Conservation (phyloP, 2,113 vertebrate genomes). For the Arothron firmamentum region DNA sequence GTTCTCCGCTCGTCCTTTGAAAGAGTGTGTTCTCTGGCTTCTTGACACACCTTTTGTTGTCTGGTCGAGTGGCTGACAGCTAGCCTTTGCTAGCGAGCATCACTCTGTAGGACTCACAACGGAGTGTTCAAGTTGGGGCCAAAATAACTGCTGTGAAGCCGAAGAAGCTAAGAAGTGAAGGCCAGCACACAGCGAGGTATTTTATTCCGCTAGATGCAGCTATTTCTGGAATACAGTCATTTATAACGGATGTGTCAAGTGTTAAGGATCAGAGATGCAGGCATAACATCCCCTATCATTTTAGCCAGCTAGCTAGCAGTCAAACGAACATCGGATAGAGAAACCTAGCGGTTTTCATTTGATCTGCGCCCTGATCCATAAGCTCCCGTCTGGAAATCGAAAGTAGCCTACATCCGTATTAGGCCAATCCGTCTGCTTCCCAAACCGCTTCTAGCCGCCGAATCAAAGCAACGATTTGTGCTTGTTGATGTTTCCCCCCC, state of each 20-base stretch:
- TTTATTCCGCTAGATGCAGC: neutral
- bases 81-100: slow-evolving; percentile 43
- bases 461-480: slow-evolving; percentile 3
- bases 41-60: slow-evolving; percentile 64
- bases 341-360: slow-evolving; percentile 9
- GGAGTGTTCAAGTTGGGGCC: slow-evolving; percentile 3
- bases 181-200: slow-evolving; percentile 43
- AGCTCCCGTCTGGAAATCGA: slow-evolving; percentile 21
- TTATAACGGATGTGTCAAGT: slow-evolving; percentile 3
- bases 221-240: neutral
- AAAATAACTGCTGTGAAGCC: slow-evolving; percentile 4
- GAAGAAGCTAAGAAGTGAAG: slow-evolving; percentile 18
- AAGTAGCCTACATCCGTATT: slow-evolving; percentile 37
- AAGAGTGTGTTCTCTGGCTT: slow-evolving; percentile 28
- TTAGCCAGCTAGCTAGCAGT: slow-evolving; percentile 30
- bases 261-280: slow-evolving; percentile 3
- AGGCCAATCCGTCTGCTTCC: slow-evolving; percentile 23
- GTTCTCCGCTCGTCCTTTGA: neutral
- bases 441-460: slow-evolving; percentile 16
- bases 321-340: slow-evolving; percentile 31
- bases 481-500: slow-evolving; percentile 12
- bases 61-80: slow-evolving; percentile 34
- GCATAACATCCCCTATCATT: neutral
- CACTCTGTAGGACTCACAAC: slow-evolving; percentile 7
- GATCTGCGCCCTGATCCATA: slow-evolving; percentile 16